These are phyloP conservation scores for Cerastis leucographa DNA, from an alignment of 2,888 invertebrate species.

Conservation along the genomic window DNA sequence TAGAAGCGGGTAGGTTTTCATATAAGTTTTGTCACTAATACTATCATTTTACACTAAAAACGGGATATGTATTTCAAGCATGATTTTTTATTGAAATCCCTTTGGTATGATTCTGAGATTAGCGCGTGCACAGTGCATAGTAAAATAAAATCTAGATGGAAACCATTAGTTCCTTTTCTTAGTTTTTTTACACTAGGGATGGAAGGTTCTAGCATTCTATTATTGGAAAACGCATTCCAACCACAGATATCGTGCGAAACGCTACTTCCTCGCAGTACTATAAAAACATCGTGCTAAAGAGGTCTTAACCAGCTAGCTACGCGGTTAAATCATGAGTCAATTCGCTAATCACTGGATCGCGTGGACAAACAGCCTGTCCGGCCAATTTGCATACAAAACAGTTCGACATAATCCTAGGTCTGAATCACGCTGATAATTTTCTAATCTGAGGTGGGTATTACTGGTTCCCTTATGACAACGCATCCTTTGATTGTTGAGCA, in stretches of 20 bases:
- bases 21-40: no score
- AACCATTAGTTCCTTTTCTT: not conserved
- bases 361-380: conserved; percentile 37
- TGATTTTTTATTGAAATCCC: not conserved
- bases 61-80: not conserved
- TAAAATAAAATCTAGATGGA: not conserved
- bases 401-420: conserved; percentile 23
- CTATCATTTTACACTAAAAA: no score
- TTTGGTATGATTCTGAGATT: not conserved
- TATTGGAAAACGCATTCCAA: conserved; percentile 14
- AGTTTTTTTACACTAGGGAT: not conserved
- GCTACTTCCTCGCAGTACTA: conserved; percentile 33
- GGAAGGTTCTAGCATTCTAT: not conserved
- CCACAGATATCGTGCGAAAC: conserved; percentile 23
- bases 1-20: not conserved
- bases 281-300: conserved; percentile 4
- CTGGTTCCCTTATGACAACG: not conserved
- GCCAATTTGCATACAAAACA: conserved; percentile 46
- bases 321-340: conserved; percentile 47
- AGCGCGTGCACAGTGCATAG: not conserved
- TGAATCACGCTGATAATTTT: conserved; percentile 32
- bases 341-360: conserved; percentile 43
- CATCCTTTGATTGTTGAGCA: not conserved
- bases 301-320: not conserved
- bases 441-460: not conserved